Evolutionary conservation across 2,888 invertebrate genomes (phyloP).

Genomic region (Priocnemis perturbator): DNA sequence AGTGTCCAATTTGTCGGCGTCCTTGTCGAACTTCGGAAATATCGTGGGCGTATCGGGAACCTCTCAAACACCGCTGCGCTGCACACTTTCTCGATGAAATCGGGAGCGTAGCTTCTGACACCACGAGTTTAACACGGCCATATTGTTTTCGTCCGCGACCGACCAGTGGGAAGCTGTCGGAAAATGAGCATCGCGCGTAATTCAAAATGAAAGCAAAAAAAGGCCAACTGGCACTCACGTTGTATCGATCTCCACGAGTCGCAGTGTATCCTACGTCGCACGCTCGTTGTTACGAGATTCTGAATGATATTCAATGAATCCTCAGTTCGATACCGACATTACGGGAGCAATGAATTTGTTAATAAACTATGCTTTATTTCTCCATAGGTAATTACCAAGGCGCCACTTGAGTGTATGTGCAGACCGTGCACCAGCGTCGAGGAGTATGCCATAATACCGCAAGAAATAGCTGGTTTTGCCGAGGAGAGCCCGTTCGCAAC

Average conservation of each 20-base stretch:
- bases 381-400: constrained; percentile 89
- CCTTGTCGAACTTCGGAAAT: constrained; percentile 3
- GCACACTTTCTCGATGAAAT: constrained; percentile 26
- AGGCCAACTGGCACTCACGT: not conserved
- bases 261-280: not conserved
- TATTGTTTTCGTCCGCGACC: constrained; percentile 58
- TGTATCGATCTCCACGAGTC: not conserved
- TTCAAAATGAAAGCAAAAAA: constrained; percentile 25
- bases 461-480: constrained; percentile 91
- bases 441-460: constrained; percentile 90
- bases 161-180: constrained; percentile 29
- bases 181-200: constrained; percentile 37
- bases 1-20: constrained; percentile 34
- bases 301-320: no score
- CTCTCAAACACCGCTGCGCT: not conserved
- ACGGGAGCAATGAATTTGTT: not conserved
- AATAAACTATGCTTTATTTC: constrained; percentile 47
- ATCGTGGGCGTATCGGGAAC: not conserved
- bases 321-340: no score
- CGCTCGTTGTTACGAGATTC: no score
- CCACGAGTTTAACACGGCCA: constrained; percentile 60
- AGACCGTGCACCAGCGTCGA: constrained; percentile 93
- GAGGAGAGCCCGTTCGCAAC: constrained; percentile 84
- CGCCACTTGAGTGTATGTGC: constrained; percentile 95
- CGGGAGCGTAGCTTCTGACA: constrained; percentile 48